Percentiles rank a stretch among this genome's conserved stretches.
Evolutionary conservation across 2,113 vertebrate genomes (phyloP).

Genomic region (Columba janthina): DNA sequence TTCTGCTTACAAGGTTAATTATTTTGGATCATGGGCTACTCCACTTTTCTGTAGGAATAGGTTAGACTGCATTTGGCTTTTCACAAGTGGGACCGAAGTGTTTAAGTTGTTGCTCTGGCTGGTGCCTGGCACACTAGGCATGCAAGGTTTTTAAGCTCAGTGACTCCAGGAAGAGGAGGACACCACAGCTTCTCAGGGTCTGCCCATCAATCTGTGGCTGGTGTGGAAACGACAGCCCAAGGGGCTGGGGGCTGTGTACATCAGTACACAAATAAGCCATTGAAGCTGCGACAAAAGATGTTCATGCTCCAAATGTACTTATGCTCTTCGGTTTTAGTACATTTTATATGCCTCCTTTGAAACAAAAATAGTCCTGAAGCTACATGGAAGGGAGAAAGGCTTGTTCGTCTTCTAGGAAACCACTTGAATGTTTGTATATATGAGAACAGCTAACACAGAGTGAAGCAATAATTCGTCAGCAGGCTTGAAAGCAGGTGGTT

Average conservation of each 20-base stretch:
- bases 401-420: background rate
- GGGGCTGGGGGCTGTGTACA: background rate
- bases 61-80: background rate
- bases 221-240: background rate
- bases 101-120: background rate
- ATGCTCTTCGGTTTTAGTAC: background rate
- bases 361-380: background rate
- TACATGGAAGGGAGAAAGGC: background rate
- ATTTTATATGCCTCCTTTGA: background rate
- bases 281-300: background rate
- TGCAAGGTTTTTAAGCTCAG: background rate
- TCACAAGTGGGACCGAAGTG: background rate
- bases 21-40: background rate
- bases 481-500: background rate
- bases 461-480: background rate
- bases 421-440: background rate
- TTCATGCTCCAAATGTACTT: background rate
- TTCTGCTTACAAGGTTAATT: background rate
- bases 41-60: background rate
- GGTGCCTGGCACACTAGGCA: background rate
- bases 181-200: rapidly evolving
- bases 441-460: background rate
- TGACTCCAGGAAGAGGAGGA: background rate
- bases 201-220: background rate
- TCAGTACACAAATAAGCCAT: background rate